phyloP scores from a whole-genome alignment of 1,140 invertebrate genomes.

The Megalopta genalis region DNA sequence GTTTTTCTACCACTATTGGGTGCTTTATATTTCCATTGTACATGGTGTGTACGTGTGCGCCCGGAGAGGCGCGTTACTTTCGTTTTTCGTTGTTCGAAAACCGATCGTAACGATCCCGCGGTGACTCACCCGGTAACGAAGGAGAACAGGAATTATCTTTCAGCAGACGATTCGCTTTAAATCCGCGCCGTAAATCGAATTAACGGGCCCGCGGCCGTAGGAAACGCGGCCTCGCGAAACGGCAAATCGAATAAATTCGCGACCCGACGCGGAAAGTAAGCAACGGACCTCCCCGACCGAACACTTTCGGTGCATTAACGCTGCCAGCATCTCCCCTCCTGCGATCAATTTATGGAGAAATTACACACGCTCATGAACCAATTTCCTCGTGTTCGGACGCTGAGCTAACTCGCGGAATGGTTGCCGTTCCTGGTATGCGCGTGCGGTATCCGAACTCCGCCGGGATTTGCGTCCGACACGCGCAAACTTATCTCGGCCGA shows the following conservation, averaged over 20 bases:
- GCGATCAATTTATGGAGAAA: conserved; percentile 38
- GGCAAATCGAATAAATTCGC: conserved; percentile 41
- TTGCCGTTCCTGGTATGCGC: background rate
- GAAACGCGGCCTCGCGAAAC: background rate
- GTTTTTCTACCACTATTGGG: no score
- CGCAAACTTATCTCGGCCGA: conserved; percentile 10
- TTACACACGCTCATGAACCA: conserved; percentile 25
- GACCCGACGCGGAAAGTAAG: conserved; percentile 5
- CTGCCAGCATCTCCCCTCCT: background rate
- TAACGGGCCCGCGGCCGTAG: conserved; percentile 14
- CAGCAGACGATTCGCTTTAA: conserved; percentile 13
- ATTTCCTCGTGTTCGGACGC: conserved; percentile 6
- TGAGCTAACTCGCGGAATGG: background rate
- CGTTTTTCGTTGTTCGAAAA: background rate
- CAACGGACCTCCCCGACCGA: conserved; percentile 3
- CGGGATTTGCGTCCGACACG: conserved; percentile 23
- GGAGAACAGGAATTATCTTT: background rate
- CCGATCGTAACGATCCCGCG: background rate
- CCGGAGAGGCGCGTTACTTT: background rate
- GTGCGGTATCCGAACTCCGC: conserved; percentile 21
- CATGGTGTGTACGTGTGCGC: background rate
- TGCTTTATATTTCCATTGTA: background rate
- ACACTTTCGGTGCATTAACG: conserved; percentile 42
- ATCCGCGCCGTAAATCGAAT: conserved; percentile 23
- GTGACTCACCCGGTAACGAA: background rate